Conservation (phyloP, 2,888 invertebrate species). For the Pristionchus mayeri region DNA sequence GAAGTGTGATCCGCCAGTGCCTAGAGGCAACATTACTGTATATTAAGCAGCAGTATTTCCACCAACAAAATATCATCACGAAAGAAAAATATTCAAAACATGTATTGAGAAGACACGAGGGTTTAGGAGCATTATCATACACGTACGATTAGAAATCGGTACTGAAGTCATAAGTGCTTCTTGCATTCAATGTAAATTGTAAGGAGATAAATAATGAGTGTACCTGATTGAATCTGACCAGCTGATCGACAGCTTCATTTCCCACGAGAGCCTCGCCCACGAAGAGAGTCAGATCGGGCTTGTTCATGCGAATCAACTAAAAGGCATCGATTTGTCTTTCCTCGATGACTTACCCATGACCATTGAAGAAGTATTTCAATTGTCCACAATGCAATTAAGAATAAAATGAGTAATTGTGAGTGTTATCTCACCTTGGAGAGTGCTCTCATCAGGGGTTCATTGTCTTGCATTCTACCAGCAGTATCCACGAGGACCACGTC, state of each 20-base stretch:
- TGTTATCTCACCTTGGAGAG: constrained; percentile 85
- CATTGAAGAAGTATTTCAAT: too few species aligned
- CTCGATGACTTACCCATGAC: too few species aligned
- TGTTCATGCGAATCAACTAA: constrained; percentile 92
- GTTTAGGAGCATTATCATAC: background rate
- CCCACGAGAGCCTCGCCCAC: constrained; percentile 99
- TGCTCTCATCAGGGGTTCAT: constrained; percentile 98
- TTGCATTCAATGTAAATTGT: background rate
- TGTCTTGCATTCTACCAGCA: constrained; percentile 99
- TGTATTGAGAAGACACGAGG: too few species aligned
- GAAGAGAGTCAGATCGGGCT: constrained; percentile 97
- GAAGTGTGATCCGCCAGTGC: constrained; percentile 92
- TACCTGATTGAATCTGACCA: constrained; percentile 91
- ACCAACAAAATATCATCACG: too few species aligned
- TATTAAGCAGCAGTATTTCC: too few species aligned
- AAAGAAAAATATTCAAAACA: too few species aligned
- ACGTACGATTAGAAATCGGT: background rate
- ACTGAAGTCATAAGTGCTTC: background rate
- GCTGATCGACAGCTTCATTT: constrained; percentile 98
- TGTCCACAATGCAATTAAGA: too few species aligned
- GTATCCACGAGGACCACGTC: constrained; percentile 98
- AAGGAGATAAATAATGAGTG: background rate
- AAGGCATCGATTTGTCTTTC: too few species aligned
- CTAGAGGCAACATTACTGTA: constrained; percentile 55
- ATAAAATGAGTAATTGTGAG: background rate